Evolutionary conservation across 2,888 invertebrate genomes (phyloP).

Genomic region (Parasteatoda lunata): DNA sequence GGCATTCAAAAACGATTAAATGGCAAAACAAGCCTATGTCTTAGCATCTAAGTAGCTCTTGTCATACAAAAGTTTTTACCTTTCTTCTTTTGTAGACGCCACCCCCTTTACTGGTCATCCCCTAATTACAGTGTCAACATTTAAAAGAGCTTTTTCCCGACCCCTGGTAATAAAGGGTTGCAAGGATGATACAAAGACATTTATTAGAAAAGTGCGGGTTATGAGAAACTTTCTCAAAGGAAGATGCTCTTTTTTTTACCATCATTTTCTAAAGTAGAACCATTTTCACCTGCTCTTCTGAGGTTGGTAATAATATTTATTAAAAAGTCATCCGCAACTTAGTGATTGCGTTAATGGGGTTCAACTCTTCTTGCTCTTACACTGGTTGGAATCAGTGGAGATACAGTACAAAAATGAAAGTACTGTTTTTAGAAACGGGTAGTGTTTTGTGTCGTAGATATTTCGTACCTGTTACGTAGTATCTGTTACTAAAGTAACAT

Average conservation of each 20-base stretch:
- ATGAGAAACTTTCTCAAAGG: slow-evolving; percentile 7
- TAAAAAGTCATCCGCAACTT: slow-evolving; percentile 64
- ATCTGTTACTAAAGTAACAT: too few relatives aligned
- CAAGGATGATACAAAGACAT: slow-evolving; percentile 44
- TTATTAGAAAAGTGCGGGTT: slow-evolving; percentile 24
- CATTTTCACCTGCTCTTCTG: slow-evolving; percentile 33
- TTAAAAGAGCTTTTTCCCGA: slow-evolving; percentile 42
- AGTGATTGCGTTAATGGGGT: slow-evolving; percentile 50
- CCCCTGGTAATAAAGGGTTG: slow-evolving; percentile 49
- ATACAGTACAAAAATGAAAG: too few relatives aligned
- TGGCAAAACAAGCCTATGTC: slow-evolving; percentile 1
- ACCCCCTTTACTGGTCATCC: not conserved
- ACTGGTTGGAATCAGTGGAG: too few relatives aligned
- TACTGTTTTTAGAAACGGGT: too few relatives aligned
- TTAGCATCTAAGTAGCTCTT: not conserved
- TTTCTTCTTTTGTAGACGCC: not conserved
- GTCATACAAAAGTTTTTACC: not conserved
- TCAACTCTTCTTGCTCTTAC: not conserved
- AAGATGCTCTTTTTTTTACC: not conserved
- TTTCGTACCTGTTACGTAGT: too few relatives aligned
- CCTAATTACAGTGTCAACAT: slow-evolving; percentile 67
- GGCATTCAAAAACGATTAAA: slow-evolving; percentile 16
- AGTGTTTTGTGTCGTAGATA: too few relatives aligned
- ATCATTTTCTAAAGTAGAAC: not conserved
- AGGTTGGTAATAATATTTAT: slow-evolving; percentile 56